These are phyloP conservation scores for Copsychus sechellarum DNA, from an alignment of 2,113 vertebrate genomes.

Conservation along the genomic window DNA sequence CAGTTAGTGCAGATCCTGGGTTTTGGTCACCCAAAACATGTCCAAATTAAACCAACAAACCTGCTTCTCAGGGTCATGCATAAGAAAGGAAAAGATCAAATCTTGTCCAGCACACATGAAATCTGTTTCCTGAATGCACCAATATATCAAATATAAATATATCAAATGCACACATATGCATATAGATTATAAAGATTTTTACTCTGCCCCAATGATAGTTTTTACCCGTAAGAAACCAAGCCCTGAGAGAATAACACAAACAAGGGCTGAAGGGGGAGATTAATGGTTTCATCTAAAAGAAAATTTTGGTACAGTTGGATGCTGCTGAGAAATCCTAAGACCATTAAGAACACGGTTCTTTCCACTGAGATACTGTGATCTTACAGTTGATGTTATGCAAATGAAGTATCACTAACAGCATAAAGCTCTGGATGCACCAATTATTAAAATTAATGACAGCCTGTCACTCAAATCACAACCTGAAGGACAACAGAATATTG, in stretches of 20 bases:
- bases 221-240: background rate
- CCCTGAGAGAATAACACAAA: background rate
- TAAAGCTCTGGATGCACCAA: background rate
- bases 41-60: background rate
- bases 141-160: background rate
- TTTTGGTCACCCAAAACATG: background rate
- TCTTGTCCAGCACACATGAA: background rate
- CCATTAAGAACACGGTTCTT: background rate
- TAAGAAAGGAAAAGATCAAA: background rate
- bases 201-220: background rate
- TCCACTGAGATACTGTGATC: background rate
- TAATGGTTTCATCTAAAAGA: background rate
- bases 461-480: background rate
- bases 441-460: background rate
- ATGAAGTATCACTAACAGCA: background rate
- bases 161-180: background rate
- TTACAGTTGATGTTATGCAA: background rate
- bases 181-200: background rate
- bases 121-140: background rate
- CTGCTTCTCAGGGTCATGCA: background rate
- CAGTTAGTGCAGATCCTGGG: background rate
- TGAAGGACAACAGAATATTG: background rate
- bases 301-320: background rate
- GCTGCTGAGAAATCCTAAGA: background rate
- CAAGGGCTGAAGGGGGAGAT: fast-evolving